These are phyloP conservation scores for Meloidogyne floridensis DNA, from an alignment of 1,140 invertebrate species.

Conservation along the genomic window DNA sequence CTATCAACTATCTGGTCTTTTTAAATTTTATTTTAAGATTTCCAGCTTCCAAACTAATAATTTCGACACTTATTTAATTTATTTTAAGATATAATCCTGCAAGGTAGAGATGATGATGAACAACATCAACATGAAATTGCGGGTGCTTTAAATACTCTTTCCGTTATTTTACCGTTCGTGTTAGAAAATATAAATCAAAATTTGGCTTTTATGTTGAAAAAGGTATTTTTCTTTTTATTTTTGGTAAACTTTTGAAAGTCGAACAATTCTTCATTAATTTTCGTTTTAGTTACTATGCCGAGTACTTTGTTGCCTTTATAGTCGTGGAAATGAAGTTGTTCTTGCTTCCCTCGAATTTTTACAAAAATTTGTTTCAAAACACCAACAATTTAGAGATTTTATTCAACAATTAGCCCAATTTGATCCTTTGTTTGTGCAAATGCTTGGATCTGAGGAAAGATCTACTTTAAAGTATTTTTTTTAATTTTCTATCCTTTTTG, in stretches of 20 bases:
- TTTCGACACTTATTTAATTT: no score
- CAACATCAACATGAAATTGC: conserved; percentile 29
- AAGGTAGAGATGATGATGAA: conserved; percentile 26
- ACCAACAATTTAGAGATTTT: background rate
- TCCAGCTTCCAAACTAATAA: no score
- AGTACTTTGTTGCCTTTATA: conserved; percentile 39
- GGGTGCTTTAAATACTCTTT: conserved; percentile 35
- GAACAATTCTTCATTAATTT: background rate
- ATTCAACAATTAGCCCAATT: conserved; percentile 6
- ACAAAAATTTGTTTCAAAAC: conserved; percentile 18
- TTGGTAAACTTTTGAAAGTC: conserved; percentile 1
- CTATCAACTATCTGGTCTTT: conserved; percentile 22
- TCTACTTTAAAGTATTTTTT: background rate
- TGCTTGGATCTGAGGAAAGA: background rate
- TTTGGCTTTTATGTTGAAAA: conserved; percentile 19
- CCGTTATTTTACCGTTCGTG: conserved; percentile 31
- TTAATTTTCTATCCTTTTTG: background rate
- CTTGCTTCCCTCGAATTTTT: conserved; percentile 36
- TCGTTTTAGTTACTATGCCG: conserved; percentile 31
- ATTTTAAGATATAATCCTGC: conserved; percentile 25
- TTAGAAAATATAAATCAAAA: conserved; percentile 32
- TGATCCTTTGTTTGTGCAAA: background rate
- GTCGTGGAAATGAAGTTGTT: conserved; percentile 33
- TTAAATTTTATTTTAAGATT: background rate
- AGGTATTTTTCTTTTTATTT: conserved; percentile 7